phyloP scores from a whole-genome alignment of 2,888 invertebrate genomes.

The Leistus spinibarbis region DNA sequence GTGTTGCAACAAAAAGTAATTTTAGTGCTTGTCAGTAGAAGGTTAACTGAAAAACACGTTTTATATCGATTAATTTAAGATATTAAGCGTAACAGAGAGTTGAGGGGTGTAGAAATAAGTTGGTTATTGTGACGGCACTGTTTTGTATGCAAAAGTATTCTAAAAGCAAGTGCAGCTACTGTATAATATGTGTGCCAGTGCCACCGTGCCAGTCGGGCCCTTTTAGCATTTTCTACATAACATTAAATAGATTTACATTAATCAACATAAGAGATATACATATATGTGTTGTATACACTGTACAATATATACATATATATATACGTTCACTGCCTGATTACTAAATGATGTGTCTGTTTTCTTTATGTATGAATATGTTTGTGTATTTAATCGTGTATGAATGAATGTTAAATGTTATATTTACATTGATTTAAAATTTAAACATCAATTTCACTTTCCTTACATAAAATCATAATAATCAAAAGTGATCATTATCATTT shows the following conservation, averaged over 20 bases:
- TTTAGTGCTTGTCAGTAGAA: too few relatives aligned
- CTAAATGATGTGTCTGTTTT: background rate
- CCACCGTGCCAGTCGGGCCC: background rate
- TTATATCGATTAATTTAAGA: too few relatives aligned
- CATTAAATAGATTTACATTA: constrained; percentile 17
- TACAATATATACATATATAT: too few relatives aligned
- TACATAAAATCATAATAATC: background rate
- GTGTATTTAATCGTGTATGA: background rate
- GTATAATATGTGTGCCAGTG: constrained; percentile 13
- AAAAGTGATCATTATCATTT: too few relatives aligned
- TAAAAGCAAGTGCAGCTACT: background rate
- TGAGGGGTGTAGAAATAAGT: too few relatives aligned
- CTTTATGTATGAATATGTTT: background rate
- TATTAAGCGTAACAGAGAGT: too few relatives aligned
- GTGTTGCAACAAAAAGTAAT: too few relatives aligned
- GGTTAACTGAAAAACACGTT: too few relatives aligned
- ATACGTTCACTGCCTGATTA: constrained; percentile 1
- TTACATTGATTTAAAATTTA: background rate
- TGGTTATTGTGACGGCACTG: constrained; percentile 1
- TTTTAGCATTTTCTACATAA: constrained; percentile 13
- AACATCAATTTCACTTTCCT: background rate
- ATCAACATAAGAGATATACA: constrained; percentile 16
- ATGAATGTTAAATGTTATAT: background rate
- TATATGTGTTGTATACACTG: background rate
- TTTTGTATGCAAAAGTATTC: background rate